Evolutionary conservation across 2,797 vertebrate genomes (phyloP), one percentile per base, ranked within the genome.

Genomic region (Apodemus agrarius): DNA sequence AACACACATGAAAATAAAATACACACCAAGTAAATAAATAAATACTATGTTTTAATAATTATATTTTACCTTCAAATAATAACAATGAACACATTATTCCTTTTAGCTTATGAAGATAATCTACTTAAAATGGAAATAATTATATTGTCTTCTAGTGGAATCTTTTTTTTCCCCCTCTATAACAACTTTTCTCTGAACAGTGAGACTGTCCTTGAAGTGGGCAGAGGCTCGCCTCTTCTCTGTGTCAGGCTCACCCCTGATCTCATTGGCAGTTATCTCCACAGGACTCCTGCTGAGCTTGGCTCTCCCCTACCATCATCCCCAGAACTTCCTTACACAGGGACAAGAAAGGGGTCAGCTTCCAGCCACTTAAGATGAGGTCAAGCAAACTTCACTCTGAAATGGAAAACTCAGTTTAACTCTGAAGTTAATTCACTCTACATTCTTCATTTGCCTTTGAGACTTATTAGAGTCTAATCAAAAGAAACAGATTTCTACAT

Each of bases 341-440:
- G 54, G 69, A 88, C 75, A 89, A 86, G 63, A 90, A 96, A 96
- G 94, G 61, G 46, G 93, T 80, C 75, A 87, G 63, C 57, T 96
- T 94, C 91, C 65, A 94, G 21, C 37, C 75, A 91, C 52, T 92
- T 69, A 82, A 75, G 84, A n/a, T 82, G 31, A 89, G 94, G 79
- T 81, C 76, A 92, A 95, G 43, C 40, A 90, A 96, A 34, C 40
- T 85, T 65, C 40, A 89, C 26, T 79, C 54, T 8, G 11, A 52
- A 75, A 46, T 49, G 52, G 26, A 69, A 34, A 74, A 59, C 26
- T 46, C 10, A 76, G 31, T 72, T 80, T 57, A 94, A 79, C 83
- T 67, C 52, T 59, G 37, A 82, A 89, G 83, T 46, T 85, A 61
- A 86, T 94, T 92, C 76, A 82, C 7, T 74, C 14, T 81, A 65